Conservation (phyloP, 2,113 vertebrate species). For the Channa argus region DNA sequence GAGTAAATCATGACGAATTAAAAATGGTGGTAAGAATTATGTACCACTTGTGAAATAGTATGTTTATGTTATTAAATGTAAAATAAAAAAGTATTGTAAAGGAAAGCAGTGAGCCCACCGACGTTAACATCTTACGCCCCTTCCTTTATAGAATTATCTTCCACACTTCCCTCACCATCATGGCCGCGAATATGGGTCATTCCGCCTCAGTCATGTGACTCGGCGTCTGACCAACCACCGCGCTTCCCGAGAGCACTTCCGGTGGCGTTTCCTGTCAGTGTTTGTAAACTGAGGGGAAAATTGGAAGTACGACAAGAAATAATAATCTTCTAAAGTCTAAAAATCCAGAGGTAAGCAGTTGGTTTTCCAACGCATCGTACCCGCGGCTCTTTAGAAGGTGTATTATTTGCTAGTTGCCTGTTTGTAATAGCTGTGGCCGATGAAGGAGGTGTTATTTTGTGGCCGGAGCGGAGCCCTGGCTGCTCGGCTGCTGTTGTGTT, state of each 20-base stretch:
- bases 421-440: neutral
- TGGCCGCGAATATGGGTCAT: constrained; percentile 47
- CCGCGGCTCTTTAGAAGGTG: neutral
- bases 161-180: constrained; percentile 46
- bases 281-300: constrained; percentile 87
- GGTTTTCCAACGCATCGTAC: rapidly evolving
- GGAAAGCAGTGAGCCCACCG: too few relatives aligned
- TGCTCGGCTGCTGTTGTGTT: constrained; percentile 80
- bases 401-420: neutral
- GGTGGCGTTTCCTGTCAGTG: constrained; percentile 86
- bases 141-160: too few relatives aligned
- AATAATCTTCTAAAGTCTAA: constrained; percentile 46
- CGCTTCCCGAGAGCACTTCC: constrained; percentile 80
- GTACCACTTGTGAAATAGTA: too few relatives aligned
- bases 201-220: constrained; percentile 58
- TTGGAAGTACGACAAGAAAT: constrained; percentile 81
- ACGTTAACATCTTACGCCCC: too few relatives aligned
- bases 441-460: constrained; percentile 45
- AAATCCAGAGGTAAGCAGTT: constrained; percentile 69
- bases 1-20: too few relatives aligned
- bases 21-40: too few relatives aligned
- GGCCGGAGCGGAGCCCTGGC: constrained; percentile 69
- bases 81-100: too few relatives aligned
- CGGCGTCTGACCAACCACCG: constrained; percentile 50
- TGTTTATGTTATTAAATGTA: too few relatives aligned